Base-by-base conservation (phyloP, 2,113 vertebrate species). In the Sinocyclocheilus rhinocerous region DNA sequence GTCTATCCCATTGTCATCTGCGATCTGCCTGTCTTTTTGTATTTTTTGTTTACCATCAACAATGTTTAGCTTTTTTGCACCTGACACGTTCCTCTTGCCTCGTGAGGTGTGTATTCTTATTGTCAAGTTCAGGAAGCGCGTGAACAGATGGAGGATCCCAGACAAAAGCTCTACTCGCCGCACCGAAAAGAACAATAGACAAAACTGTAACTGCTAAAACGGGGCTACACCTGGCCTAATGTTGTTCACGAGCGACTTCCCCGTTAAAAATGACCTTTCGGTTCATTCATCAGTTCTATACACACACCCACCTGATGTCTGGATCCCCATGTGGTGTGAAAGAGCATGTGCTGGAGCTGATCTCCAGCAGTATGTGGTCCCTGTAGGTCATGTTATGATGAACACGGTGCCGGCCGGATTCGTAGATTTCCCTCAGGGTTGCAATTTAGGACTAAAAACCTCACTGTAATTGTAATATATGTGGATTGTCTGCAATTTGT, bases 121-220 rank as follows among this genome's bases (percentile, higher is more conserved):
- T 81, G 61, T 69, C 81, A 70, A 70, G 45, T 81, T 81, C 13
- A 79, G 12, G 4, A 59, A 1, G 29, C 76, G 4, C 61, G 2
- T 55, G 45, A 70, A 72, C 81, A 83, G 81, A 83, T 70, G 81
- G 81, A 55, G 76, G 24, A 29, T 72, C 81, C 81, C 81, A 83
- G 20, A 72, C 81, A 55, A 83, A 72, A 83, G 81, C 81, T 72
- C 18, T 59, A 15, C 76, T 65, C 39, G n/a, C 75, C 6, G 6
- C 76, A 33, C n/a, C 6, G 8, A 33, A 42, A 36, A 81, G 78
- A 81, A 83, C 81, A 83, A 72, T 83, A 83, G 81, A 83, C 65
- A 50, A 50, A 67, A 48, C 42, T 67, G 57, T 45, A 81, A 65
- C 57, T 39, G 57, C 13, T 48, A 12, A 42, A 45, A 42, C 59